phyloP scores from a whole-genome alignment of 2,113 vertebrate species.

The Dromiciops gliroides region DNA sequence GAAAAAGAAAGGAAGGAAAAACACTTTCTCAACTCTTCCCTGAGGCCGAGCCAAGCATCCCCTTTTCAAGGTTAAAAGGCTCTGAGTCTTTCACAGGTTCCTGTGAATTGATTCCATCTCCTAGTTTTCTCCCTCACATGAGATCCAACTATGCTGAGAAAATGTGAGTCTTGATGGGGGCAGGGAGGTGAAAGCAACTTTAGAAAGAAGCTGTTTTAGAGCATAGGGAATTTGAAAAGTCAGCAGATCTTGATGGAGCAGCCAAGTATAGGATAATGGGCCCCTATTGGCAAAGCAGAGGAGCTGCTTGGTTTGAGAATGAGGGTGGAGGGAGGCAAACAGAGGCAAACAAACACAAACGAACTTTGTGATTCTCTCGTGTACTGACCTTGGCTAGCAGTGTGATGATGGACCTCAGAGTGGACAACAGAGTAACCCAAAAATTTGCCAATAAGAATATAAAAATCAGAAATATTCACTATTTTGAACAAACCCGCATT shows the following conservation, averaged over 20 bases:
- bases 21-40: background rate
- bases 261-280: background rate
- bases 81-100: background rate
- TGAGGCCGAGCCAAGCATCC: background rate
- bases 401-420: background rate
- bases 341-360: background rate
- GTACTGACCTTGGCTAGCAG: background rate
- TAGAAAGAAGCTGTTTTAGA: background rate
- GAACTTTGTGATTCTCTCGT: background rate
- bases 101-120: background rate
- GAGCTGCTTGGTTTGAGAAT: background rate
- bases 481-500: background rate
- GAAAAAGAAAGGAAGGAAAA: background rate
- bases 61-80: background rate
- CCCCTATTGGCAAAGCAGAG: background rate
- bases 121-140: background rate
- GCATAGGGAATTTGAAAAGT: background rate
- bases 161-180: background rate
- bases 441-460: background rate
- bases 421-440: background rate
- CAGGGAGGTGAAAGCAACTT: background rate
- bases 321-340: too few species aligned
- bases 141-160: background rate
- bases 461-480: background rate
- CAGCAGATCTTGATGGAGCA: background rate